Conservation (phyloP, 2,888 invertebrate species). For the Muschampia staudingeri region DNA sequence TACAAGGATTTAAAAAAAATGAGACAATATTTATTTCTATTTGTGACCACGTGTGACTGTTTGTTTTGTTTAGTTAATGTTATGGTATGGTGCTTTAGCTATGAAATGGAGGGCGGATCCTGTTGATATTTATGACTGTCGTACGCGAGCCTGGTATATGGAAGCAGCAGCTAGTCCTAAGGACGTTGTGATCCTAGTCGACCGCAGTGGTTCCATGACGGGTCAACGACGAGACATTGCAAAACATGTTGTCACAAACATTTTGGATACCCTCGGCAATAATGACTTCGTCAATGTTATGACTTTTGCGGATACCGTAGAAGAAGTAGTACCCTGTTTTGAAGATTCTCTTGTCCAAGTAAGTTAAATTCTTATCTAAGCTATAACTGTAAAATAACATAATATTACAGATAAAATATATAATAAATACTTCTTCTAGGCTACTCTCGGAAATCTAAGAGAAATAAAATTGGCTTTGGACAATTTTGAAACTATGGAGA, state of each 20-base stretch:
- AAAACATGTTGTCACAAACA: slow-evolving; percentile 96
- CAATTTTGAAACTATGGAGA: slow-evolving; percentile 95
- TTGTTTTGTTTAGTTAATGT: background rate
- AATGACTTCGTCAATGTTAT: slow-evolving; percentile 99
- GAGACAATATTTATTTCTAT: no score
- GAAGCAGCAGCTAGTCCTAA: slow-evolving; percentile 99
- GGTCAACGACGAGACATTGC: slow-evolving; percentile 98
- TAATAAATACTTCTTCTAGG: slow-evolving; percentile 80
- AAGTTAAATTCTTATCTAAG: slow-evolving; percentile 66
- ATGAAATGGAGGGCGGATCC: slow-evolving; percentile 95
- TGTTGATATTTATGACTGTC: slow-evolving; percentile 98
- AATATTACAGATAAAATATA: background rate
- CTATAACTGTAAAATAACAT: background rate
- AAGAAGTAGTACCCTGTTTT: slow-evolving; percentile 97
- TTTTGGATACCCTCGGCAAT: slow-evolving; percentile 98
- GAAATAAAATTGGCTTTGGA: slow-evolving; percentile 96
- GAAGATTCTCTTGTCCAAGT: slow-evolving; percentile 98
- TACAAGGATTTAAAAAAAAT: no score
- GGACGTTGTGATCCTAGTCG: slow-evolving; percentile 97
- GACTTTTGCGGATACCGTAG: slow-evolving; percentile 96
- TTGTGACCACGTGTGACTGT: no score
- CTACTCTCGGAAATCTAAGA: slow-evolving; percentile 96
- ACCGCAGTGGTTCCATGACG: slow-evolving; percentile 98
- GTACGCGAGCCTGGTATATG: slow-evolving; percentile 99
- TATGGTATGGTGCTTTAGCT: slow-evolving; percentile 82